Evolutionary conservation across 2,888 invertebrate genomes (phyloP).

Genomic region (Diadromus collaris): DNA sequence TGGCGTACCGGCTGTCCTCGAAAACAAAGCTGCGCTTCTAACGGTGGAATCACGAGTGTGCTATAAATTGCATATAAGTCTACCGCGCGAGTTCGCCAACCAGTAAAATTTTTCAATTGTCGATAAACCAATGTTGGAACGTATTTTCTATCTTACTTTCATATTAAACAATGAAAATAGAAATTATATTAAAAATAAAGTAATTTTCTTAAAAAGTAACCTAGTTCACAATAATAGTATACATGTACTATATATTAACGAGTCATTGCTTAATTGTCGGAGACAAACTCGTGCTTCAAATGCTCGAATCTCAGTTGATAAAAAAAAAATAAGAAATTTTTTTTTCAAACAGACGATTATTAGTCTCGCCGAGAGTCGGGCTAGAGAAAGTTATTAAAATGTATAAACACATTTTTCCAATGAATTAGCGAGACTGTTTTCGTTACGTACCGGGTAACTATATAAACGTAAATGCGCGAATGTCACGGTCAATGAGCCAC

Average conservation of each 20-base stretch:
- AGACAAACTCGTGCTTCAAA: no score
- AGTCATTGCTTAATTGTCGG: no score
- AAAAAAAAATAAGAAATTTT: no score
- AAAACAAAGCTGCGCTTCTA: constrained; percentile 15
- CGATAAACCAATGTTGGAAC: background rate
- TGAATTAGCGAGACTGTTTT: background rate
- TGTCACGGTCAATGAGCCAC: constrained; percentile 55
- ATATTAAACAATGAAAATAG: no score
- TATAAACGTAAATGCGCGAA: constrained; percentile 39
- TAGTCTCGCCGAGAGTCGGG: background rate
- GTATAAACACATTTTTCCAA: constrained; percentile 4
- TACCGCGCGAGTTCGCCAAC: background rate
- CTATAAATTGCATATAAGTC: constrained; percentile 5
- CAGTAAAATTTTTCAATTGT: background rate
- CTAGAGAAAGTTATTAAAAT: constrained; percentile 2
- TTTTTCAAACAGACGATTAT: background rate
- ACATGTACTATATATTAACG: no score
- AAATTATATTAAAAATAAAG: background rate
- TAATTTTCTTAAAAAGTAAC: no score
- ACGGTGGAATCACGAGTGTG: constrained; percentile 9
- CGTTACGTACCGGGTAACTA: constrained; percentile 6
- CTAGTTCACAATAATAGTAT: no score
- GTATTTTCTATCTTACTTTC: background rate
- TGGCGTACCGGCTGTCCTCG: background rate
- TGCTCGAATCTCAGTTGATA: no score